phyloP scores from a whole-genome alignment of 2,113 vertebrate genomes.

The Laticauda laticaudata region DNA sequence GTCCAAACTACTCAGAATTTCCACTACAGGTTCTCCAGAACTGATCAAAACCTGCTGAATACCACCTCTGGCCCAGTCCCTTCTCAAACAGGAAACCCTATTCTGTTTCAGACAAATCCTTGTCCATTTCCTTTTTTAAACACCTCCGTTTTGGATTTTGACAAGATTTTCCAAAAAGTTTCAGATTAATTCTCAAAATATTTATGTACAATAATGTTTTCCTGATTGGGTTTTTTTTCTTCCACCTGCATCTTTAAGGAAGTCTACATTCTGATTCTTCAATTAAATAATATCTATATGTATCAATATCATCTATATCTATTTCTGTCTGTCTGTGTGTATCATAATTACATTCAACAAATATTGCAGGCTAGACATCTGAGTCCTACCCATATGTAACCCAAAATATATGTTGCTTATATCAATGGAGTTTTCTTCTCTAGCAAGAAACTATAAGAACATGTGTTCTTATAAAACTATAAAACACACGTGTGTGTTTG shows the following conservation, averaged over 20 bases:
- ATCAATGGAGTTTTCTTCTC: not conserved
- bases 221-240: not conserved
- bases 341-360: constrained; percentile 41
- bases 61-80: too few relatives aligned
- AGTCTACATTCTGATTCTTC: constrained; percentile 37
- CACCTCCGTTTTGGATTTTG: not conserved
- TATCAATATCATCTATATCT: too few relatives aligned
- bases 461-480: not conserved
- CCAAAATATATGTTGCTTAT: not conserved
- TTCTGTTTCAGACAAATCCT: too few relatives aligned
- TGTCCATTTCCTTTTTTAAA: not conserved
- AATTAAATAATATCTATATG: not conserved
- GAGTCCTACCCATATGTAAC: not conserved
- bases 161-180: not conserved
- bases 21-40: too few relatives aligned
- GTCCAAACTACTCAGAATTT: too few relatives aligned
- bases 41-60: too few relatives aligned
- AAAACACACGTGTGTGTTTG: not conserved
- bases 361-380: not conserved
- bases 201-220: not conserved
- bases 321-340: not conserved
- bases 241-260: not conserved
- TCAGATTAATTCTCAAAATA: not conserved
- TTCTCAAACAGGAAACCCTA: not conserved
- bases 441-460: not conserved